phyloP scores from a whole-genome alignment of 2,797 vertebrate species.

The Falco berigora region DNA sequence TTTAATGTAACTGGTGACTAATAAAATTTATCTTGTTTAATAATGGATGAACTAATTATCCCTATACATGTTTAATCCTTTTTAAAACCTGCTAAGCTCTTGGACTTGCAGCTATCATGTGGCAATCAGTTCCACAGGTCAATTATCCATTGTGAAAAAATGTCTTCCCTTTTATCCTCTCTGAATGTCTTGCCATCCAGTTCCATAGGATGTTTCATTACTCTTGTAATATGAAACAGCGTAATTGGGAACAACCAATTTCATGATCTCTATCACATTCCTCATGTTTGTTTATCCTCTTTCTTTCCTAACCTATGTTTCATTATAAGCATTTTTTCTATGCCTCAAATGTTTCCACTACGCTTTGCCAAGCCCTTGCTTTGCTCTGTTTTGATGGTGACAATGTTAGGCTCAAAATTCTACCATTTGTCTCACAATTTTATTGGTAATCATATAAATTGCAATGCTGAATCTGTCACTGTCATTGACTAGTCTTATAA shows the following conservation, averaged over 20 bases:
- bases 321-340: not conserved
- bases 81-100: conserved; percentile 60
- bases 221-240: not conserved
- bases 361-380: not conserved
- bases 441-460: not conserved
- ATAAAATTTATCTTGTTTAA: conserved; percentile 66
- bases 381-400: not conserved
- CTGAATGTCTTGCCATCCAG: not conserved
- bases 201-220: conserved; percentile 22
- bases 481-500: not conserved
- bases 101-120: conserved; percentile 53
- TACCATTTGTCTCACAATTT: not conserved
- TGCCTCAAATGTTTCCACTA: not conserved
- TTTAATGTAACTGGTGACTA: conserved; percentile 56
- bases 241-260: conserved; percentile 8
- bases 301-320: not conserved
- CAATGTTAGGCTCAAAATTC: not conserved
- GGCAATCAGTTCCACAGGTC: conserved; percentile 58
- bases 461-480: not conserved
- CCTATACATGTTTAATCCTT: conserved; percentile 61
- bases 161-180: conserved; percentile 40
- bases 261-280: conserved; percentile 5
- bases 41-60: conserved; percentile 64
- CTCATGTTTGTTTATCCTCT: conserved; percentile 15
- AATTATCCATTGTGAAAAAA: conserved; percentile 61